Evolutionary conservation across 2,113 vertebrate species (phyloP), one percentile per base, ranked within the genome.

Genomic region (Dunckerocampus dactyliophorus): DNA sequence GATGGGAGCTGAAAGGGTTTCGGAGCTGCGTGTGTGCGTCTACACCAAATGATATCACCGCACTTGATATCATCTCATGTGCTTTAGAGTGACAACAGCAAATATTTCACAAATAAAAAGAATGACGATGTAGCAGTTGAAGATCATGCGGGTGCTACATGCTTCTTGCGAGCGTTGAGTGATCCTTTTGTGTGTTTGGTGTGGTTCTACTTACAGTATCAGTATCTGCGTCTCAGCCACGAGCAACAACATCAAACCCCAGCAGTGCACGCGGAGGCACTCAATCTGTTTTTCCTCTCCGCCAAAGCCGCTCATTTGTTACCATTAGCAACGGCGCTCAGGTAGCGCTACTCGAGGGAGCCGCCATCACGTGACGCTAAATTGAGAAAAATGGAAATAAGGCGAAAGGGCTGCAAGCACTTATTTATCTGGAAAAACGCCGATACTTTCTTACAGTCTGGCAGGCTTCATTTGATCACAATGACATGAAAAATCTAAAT

Each of bases 241-340:
- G 11, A 67, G 24, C 21, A 65, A 42, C 39, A 71, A 78, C 57
- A 24, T 54, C 65, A 63, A 69, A 71, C 63, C 74, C 62, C 63
- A 60, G 43, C 62, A 75, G 60, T 53, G 19, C 49, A 21, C 8
- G 21, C 28, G 52, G n/a, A 17, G 7, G 10, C 4, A 34, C 34
- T 42, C 54, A 14, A 50, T 22, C 12, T 50, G 46, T 58, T 47
- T 57, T 70, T 63, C 45, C 59, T 72, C 50, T 59, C 50, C 34
- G 57, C 62, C 68, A 50, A 57, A 49, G 66, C 59, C 59, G 65
- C 69, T 85, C 73, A 72, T 88, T 89, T 87, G 87, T 91, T 83
- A 85, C 85, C 79, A 88, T 89, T 88, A 89, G 88, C 85, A 88
- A 89, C 80, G 34, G 74, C 80, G 77, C 65, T 69, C 76, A 80